A percentile compares a stretch with the other conserved stretches of the same genome.
Conservation (phyloP, 2,113 vertebrate species). For the Dunckerocampus dactyliophorus region DNA sequence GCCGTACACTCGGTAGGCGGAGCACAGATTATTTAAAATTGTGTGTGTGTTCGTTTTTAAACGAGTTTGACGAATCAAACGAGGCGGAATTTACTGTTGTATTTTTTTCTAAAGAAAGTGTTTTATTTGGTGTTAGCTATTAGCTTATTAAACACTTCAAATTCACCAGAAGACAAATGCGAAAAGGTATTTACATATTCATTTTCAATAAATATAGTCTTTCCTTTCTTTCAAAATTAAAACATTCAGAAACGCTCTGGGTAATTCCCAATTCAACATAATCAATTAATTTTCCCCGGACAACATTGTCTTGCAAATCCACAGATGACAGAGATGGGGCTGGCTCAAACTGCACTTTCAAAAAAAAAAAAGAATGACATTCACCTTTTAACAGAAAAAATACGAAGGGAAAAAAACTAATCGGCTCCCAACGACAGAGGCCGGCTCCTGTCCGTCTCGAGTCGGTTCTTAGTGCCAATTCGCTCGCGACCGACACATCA, state of each 20-base stretch:
- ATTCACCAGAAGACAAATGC: conserved; percentile 40
- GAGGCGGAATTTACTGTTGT: no score
- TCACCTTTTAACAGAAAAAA: no score
- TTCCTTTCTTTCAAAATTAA: conserved; percentile 30
- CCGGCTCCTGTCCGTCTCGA: no score
- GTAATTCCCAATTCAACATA: conserved; percentile 22
- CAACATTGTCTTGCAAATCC: conserved; percentile 55
- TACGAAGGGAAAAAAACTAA: no score
- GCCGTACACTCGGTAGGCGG: conserved; percentile 83
- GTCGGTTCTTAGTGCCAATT: no score
- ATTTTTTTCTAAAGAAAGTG: conserved; percentile 55
- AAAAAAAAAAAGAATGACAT: no score
- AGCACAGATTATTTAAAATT: no score
- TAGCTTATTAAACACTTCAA: conserved; percentile 47
- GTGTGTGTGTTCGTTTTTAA: background rate
- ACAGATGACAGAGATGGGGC: conserved; percentile 8
- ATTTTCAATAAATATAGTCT: conserved; percentile 36
- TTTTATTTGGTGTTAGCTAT: conserved; percentile 71
- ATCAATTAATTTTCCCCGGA: conserved; percentile 13
- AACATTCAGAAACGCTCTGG: conserved; percentile 7
- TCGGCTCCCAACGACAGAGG: no score
- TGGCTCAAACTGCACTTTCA: no score
- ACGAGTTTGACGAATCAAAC: background rate
- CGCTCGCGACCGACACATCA: no score
- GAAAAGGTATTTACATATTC: conserved; percentile 56